Base-by-base conservation (phyloP, 37 sponge, comb jelly and placozoan genomes). In the Tethya wilhelma region DNA sequence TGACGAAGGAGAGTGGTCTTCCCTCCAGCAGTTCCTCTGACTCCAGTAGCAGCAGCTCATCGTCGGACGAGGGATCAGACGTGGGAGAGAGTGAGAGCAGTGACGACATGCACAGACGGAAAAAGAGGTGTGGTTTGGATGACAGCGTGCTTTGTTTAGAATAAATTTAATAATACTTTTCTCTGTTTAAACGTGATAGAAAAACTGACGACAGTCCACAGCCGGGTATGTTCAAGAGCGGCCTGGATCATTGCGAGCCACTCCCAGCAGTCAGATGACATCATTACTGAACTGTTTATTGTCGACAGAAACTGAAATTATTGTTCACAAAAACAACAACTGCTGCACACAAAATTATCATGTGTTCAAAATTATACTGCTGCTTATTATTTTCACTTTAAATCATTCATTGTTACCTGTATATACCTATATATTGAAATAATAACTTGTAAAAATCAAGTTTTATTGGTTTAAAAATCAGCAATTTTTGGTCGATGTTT, bases 31-130 rank as follows among this genome's bases (percentile, higher is more conserved):
- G 67, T 45, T 91, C 92, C 67, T 79, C 81, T 49, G 77, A 78
- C 59, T 80, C 79, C 49, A 77, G 80, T 41, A 77, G 81, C 56
- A 74, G 84, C 32, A 71, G 79, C 22, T 80, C 82, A 38, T 81
- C 82, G 0, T 78, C 67, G 30, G 99, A 94, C 49, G 70, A 37
- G 0, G 99, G 95, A n/a, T n/a, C n/a, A n/a, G n/a, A n/a, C n/a
- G n/a, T n/a, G n/a, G n/a, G n/a, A n/a, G 79, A 75, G 19, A 59
- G 64, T 58, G 83, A 84, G 1, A 26, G 59, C 73, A 59, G 68
- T 71, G 87, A 88, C 36, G 83, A 88, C 36, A 65, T 53, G 41
- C 74, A 67, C 42, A 7, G 64, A n/a, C 56, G 82, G 23, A 90
- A 86, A 45, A 90, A 81, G 44, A 76, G 86, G 85, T 89, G 55